A percentile compares a stretch with the other conserved stretches of the same genome.
These are phyloP conservation scores for Pocillopora meandrina DNA, from an alignment of 92 coral and sea anemone genomes.

Conservation along the genomic window DNA sequence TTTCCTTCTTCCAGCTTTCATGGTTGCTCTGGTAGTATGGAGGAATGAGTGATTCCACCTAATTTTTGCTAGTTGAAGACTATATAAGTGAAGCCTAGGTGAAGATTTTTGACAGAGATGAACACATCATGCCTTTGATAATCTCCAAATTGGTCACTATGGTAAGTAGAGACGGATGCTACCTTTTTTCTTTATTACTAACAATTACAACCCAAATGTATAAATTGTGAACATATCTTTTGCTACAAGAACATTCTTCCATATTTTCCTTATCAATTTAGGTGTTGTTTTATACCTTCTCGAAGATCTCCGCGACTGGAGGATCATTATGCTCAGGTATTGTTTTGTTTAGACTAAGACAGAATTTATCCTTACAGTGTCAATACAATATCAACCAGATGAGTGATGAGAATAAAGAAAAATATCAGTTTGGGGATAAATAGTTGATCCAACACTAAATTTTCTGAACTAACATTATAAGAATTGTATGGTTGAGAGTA, in stretches of 20 bases:
- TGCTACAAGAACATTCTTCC: background rate
- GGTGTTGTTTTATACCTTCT: background rate
- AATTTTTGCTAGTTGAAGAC: background rate
- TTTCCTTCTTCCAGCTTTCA: too few species aligned
- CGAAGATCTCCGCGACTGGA: background rate
- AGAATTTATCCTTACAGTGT: too few species aligned
- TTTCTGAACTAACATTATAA: too few species aligned
- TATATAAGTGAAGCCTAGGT: background rate
- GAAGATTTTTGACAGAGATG: background rate
- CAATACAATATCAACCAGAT: too few species aligned
- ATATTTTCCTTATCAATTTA: background rate
- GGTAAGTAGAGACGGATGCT: constrained; percentile 7
- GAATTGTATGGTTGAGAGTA: too few species aligned
- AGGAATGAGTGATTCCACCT: too few species aligned
- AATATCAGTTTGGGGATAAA: too few species aligned
- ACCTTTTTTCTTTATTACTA: background rate
- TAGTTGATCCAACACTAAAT: too few species aligned
- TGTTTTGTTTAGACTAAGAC: background rate
- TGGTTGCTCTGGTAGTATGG: too few species aligned
- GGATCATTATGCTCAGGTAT: constrained; percentile 14
- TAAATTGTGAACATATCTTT: background rate
- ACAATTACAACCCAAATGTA: background rate
- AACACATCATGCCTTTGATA: background rate
- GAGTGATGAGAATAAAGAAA: too few species aligned
- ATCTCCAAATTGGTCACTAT: background rate